These are phyloP conservation scores for Heterochromis multidens DNA, from an alignment of 2,113 vertebrate species.

Conservation along the genomic window DNA sequence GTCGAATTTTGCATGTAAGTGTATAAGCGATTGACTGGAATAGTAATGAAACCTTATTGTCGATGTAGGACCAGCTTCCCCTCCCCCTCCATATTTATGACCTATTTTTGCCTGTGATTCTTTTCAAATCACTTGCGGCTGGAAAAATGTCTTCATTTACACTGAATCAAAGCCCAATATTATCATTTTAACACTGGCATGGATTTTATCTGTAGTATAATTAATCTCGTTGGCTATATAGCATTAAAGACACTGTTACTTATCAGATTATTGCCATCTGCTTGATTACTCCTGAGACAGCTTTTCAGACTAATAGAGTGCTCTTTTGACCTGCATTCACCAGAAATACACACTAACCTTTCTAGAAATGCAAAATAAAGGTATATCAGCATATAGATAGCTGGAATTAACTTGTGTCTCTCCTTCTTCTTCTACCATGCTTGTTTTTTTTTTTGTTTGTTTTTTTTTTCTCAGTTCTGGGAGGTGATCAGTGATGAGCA, in stretches of 20 bases:
- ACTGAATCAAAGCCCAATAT: neutral
- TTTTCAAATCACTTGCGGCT: neutral
- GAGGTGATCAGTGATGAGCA: constrained; percentile 81
- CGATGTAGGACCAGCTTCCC: neutral
- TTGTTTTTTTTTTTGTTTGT: neutral
- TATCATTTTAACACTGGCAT: neutral
- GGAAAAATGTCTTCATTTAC: neutral
- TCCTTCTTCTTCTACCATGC: neutral
- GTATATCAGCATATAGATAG: neutral
- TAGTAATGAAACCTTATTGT: neutral
- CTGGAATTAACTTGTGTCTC: neutral
- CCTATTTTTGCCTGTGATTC: constrained; percentile 22
- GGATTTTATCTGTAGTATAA: neutral
- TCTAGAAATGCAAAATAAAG: neutral
- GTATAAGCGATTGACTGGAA: neutral
- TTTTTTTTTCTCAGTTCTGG: constrained; percentile 78
- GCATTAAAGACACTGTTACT: neutral
- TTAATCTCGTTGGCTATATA: neutral
- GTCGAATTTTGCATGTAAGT: neutral
- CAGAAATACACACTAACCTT: neutral
- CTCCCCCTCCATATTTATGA: constrained; percentile 14
- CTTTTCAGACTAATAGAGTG: neutral
- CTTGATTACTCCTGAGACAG: neutral
- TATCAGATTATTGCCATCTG: constrained; percentile 24
- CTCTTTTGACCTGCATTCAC: neutral